Evolutionary conservation across 2,888 invertebrate genomes (phyloP).

Genomic region (Lepidocyrtoides sp.): DNA sequence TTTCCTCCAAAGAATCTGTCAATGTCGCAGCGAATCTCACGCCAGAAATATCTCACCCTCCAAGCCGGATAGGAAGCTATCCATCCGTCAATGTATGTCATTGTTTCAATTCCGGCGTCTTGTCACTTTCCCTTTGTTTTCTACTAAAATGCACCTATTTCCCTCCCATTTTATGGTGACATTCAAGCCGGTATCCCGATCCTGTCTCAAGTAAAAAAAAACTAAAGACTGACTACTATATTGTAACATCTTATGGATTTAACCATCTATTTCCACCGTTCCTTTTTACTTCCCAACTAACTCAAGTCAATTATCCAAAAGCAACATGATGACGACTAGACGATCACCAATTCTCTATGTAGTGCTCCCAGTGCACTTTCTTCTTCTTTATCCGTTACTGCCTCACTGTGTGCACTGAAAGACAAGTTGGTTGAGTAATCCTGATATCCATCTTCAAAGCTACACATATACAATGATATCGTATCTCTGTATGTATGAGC

Average conservation of each 20-base stretch:
- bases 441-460: background rate
- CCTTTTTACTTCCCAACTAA: background rate
- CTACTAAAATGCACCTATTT: background rate
- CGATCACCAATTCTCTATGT: background rate
- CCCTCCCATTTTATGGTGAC: background rate
- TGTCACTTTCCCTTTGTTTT: constrained; percentile 13
- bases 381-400: constrained; percentile 11
- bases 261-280: background rate
- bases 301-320: constrained; percentile 69
- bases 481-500: too few relatives aligned
- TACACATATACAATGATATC: too few relatives aligned
- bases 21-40: constrained; percentile 61
- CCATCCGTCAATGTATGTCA: constrained; percentile 63
- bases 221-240: background rate
- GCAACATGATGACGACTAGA: constrained; percentile 25
- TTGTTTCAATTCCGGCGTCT: constrained; percentile 29
- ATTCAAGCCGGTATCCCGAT: background rate
- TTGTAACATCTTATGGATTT: background rate
- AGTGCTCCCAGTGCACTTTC: background rate
- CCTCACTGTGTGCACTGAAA: constrained; percentile 36
- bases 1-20: constrained; percentile 41
- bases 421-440: constrained; percentile 23
- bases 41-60: background rate
- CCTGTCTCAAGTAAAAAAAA: background rate
- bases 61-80: constrained; percentile 14